Percentiles rank a stretch among this genome's conserved stretches.
These are phyloP conservation scores for Pterobdella sp. DNA, from an alignment of 2,888 invertebrate genomes.

Conservation along the genomic window DNA sequence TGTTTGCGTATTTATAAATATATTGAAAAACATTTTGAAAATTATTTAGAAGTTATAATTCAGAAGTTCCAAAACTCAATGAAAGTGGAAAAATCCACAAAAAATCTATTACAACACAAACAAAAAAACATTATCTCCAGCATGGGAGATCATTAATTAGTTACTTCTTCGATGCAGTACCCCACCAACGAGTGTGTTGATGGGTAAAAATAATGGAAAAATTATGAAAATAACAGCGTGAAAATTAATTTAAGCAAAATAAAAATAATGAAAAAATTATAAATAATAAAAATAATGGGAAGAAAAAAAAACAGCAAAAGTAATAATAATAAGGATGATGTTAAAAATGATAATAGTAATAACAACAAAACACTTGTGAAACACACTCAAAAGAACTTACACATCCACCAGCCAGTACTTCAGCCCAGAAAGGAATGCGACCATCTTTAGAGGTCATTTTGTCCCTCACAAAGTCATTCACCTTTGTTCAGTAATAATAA, in stretches of 20 bases:
- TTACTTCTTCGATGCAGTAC: too few species aligned
- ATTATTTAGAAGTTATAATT: neutral
- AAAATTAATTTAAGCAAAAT: too few species aligned
- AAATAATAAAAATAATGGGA: neutral
- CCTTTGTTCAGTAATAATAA: constrained; percentile 56
- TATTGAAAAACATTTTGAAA: neutral
- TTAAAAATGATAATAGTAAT: too few species aligned
- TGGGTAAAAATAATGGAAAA: too few species aligned
- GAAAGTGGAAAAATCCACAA: neutral
- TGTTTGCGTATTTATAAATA: too few species aligned
- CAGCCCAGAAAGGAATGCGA: constrained; percentile 70
- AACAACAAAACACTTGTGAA: too few species aligned
- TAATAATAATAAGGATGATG: neutral
- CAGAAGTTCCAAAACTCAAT: neutral
- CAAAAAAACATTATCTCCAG: too few species aligned
- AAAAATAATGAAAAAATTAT: neutral
- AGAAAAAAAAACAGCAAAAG: neutral
- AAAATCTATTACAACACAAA: neutral
- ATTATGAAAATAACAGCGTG: too few species aligned
- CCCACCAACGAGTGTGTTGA: too few species aligned
- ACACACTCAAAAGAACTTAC: constrained; percentile 58
- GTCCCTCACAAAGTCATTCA: constrained; percentile 90
- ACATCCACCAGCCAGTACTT: constrained; percentile 82
- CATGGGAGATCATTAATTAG: too few species aligned
- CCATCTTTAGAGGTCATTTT: constrained; percentile 70